phyloP scores from a whole-genome alignment of 1,140 invertebrate genomes.

The Wiebesia pumilae region DNA sequence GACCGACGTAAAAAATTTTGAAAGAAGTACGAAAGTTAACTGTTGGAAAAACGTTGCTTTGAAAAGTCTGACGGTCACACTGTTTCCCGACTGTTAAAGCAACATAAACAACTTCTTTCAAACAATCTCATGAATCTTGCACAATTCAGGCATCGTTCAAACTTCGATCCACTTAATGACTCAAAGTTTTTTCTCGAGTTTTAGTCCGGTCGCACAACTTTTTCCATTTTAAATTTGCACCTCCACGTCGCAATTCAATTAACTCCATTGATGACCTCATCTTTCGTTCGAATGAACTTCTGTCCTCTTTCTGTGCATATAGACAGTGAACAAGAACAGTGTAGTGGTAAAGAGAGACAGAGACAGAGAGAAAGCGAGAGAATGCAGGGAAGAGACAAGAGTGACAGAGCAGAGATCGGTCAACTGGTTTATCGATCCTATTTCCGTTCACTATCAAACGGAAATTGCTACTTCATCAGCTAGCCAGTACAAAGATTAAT shows the following conservation, averaged over 20 bases:
- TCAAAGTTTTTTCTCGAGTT: not conserved
- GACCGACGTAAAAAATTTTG: not conserved
- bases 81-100: not conserved
- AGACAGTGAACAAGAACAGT: constrained; percentile 1
- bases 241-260: constrained; percentile 41
- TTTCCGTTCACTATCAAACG: constrained; percentile 64
- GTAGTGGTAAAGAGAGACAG: not conserved
- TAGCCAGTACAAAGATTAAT: constrained; percentile 65
- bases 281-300: constrained; percentile 5
- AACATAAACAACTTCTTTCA: constrained; percentile 11
- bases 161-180: not conserved
- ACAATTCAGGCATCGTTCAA: not conserved
- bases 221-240: constrained; percentile 41
- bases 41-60: not conserved
- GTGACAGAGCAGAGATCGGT: constrained; percentile 54
- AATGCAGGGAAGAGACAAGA: not conserved
- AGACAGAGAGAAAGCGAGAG: not conserved
- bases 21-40: not conserved
- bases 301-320: not conserved
- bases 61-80: not conserved
- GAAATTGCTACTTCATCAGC: constrained; percentile 67
- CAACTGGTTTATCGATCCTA: constrained; percentile 61
- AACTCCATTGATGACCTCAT: constrained; percentile 42
- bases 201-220: not conserved
- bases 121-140: constrained; percentile 26